Percentiles rank a stretch among this genome's conserved stretches.
Evolutionary conservation across 2,113 vertebrate species (phyloP).

Genomic region (Falco punctatus): DNA sequence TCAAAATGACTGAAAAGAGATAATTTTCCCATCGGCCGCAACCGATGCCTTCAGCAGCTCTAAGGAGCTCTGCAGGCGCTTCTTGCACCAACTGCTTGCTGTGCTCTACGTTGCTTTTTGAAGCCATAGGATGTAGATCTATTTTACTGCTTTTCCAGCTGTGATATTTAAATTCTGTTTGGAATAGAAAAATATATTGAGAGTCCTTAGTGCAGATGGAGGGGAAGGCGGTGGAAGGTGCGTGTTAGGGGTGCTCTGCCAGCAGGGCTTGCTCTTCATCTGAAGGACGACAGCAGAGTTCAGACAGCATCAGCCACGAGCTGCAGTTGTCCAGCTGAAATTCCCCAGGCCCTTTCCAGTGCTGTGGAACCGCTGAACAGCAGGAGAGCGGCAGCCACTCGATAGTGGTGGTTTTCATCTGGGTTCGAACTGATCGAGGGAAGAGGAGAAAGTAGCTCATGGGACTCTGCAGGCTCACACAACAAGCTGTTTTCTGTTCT

Average conservation of each 20-base stretch:
- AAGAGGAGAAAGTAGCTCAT: not conserved
- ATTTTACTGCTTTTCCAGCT: not conserved
- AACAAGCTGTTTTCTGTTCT: not conserved
- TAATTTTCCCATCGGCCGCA: fast-evolving
- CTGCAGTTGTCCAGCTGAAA: not conserved
- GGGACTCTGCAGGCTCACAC: not conserved
- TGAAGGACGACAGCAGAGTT: not conserved
- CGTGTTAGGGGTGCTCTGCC: not conserved
- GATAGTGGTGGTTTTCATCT: not conserved
- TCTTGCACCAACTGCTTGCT: not conserved
- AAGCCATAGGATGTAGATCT: not conserved
- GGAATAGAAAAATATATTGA: not conserved
- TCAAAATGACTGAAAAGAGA: not conserved
- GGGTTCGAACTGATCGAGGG: not conserved
- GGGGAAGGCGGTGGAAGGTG: not conserved
- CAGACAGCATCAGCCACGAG: not conserved
- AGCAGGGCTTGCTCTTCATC: not conserved
- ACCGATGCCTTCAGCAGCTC: not conserved
- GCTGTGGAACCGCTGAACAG: fast-evolving
- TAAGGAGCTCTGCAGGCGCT: not conserved
- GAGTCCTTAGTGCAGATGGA: not conserved
- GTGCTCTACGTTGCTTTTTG: not conserved
- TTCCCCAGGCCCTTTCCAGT: not conserved
- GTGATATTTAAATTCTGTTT: not conserved
- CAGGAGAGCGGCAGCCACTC: not conserved